These are phyloP conservation scores for Lepidothrix coronata DNA, from an alignment of 2,113 vertebrate species.

Conservation along the genomic window DNA sequence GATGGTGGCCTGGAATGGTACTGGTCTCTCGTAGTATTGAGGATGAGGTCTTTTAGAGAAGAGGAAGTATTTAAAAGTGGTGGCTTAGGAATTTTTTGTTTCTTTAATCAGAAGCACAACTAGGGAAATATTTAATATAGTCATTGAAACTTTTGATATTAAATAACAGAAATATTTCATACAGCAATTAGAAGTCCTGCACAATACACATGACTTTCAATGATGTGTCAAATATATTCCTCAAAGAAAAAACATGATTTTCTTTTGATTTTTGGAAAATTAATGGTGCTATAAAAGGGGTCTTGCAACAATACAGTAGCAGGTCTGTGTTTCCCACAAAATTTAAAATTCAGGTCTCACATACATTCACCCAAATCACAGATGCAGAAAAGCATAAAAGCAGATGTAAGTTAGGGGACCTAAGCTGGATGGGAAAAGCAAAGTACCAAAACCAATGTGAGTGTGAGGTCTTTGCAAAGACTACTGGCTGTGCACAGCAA, in stretches of 20 bases:
- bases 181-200: neutral
- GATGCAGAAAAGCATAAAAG: neutral
- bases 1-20: neutral
- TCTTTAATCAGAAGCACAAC: neutral
- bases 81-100: neutral
- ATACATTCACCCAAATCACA: neutral
- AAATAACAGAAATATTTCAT: neutral
- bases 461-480: neutral
- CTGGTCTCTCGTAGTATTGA: neutral
- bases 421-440: neutral
- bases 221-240: neutral
- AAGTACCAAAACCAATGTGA: fast-evolving
- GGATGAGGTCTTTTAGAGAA: neutral
- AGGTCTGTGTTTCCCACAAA: neutral
- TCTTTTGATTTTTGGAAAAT: neutral
- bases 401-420: neutral
- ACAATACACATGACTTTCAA: neutral
- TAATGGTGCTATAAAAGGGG: neutral
- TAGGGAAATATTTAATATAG: neutral
- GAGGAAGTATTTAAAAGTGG: neutral
- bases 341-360: neutral
- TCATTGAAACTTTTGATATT: neutral
- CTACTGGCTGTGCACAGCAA: neutral
- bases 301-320: neutral
- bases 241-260: neutral